Percentiles rank a stretch among this genome's conserved stretches.
Evolutionary conservation across 2,113 vertebrate genomes (phyloP).

Genomic region (Phrynocephalus versicolor): DNA sequence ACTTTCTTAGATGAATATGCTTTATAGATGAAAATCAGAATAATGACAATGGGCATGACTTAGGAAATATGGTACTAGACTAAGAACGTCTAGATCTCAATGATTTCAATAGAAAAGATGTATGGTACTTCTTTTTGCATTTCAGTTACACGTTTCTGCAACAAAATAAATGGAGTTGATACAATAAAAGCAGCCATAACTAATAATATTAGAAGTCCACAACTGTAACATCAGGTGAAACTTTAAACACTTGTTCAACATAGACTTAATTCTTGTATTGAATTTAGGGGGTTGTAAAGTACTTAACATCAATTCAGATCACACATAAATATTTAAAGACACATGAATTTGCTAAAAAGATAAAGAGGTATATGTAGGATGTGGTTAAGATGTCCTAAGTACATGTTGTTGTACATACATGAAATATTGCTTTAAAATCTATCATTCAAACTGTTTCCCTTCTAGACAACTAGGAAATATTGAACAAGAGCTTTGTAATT

Average conservation of each 20-base stretch:
- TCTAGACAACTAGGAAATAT: too few species aligned
- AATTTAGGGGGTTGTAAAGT: not conserved
- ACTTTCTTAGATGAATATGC: not conserved
- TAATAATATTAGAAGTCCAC: not conserved
- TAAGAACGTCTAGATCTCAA: not conserved
- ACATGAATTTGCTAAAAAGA: not conserved
- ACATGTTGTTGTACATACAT: not conserved
- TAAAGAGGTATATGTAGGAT: not conserved
- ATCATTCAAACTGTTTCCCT: not conserved
- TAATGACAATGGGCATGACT: too few species aligned
- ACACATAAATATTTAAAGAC: not conserved
- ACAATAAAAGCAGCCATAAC: not conserved
- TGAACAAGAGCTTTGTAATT: too few species aligned
- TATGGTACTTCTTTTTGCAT: not conserved
- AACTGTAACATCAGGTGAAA: too few species aligned
- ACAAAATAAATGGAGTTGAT: not conserved
- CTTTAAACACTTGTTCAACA: too few species aligned
- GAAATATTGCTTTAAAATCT: not conserved
- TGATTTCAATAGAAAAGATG: not conserved
- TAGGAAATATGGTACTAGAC: not conserved
- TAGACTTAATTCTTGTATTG: not conserved
- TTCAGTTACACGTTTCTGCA: too few species aligned
- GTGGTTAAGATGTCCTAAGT: not conserved
- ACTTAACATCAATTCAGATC: not conserved
- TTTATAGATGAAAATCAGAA: not conserved